A percentile compares a stretch with the other conserved stretches of the same genome.
Evolutionary conservation across 2,888 invertebrate species (phyloP).

Genomic region (Torymus tubicola): DNA sequence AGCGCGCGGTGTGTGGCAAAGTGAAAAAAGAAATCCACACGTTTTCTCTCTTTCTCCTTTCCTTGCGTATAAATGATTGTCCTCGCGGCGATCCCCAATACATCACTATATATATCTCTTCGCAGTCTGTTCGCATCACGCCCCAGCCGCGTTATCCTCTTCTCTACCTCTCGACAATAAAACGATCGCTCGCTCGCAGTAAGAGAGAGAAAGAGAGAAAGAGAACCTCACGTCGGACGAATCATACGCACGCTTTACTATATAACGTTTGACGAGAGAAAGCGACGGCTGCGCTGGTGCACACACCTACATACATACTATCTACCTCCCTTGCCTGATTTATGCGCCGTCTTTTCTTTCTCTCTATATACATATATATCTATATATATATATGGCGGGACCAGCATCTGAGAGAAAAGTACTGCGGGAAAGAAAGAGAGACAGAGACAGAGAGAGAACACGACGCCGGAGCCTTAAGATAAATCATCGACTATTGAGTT

Average conservation of each 20-base stretch:
- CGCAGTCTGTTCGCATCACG: constrained; percentile 10
- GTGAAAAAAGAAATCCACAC: too few relatives aligned
- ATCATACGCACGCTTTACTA: constrained; percentile 41
- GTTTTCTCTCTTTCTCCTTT: too few relatives aligned
- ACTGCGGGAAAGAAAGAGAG: not conserved
- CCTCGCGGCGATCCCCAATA: not conserved
- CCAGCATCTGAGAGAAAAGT: constrained; percentile 31
- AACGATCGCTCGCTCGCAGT: too few relatives aligned
- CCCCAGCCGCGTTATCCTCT: not conserved
- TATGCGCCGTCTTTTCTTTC: constrained; percentile 47
- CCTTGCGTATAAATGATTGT: too few relatives aligned
- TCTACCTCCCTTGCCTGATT: constrained; percentile 43
- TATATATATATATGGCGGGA: too few relatives aligned
- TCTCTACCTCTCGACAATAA: too few relatives aligned
- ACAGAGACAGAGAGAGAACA: not conserved
- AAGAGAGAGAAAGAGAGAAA: too few relatives aligned
- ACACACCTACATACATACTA: not conserved
- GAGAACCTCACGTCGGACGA: constrained; percentile 34
- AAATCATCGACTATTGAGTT: constrained; percentile 53
- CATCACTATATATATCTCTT: not conserved
- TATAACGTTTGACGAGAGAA: constrained; percentile 27
- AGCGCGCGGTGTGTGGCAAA: too few relatives aligned
- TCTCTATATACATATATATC: not conserved
- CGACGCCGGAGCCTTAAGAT: constrained; percentile 17
- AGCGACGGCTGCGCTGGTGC: constrained; percentile 4